phyloP scores from a whole-genome alignment of 1,140 invertebrate species.

The Grapholita molesta region DNA sequence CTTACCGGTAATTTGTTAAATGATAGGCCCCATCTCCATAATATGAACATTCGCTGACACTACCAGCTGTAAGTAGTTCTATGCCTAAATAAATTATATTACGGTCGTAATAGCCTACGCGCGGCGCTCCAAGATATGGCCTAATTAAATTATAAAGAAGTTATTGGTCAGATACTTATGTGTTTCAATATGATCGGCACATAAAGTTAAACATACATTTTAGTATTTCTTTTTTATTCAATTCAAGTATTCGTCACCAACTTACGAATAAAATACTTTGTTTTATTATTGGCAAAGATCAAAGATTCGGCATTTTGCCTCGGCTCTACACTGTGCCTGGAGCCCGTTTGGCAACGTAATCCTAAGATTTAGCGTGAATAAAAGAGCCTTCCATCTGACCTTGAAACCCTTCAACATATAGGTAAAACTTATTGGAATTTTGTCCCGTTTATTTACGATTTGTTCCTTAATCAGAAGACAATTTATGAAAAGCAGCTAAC shows the following conservation, averaged over 20 bases:
- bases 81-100: conserved; percentile 4
- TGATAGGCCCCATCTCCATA: conserved; percentile 45
- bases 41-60: conserved; percentile 45
- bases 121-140: not conserved
- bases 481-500: no score
- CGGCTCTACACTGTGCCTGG: no score
- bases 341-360: no score
- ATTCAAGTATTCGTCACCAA: not conserved
- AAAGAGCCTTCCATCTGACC: no score
- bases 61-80: conserved; percentile 9
- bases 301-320: no score
- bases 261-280: no score
- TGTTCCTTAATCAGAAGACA: no score
- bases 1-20: conserved; percentile 60
- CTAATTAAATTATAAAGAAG: conserved; percentile 1
- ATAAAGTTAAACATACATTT: not conserved
- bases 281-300: no score
- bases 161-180: not conserved
- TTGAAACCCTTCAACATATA: no score
- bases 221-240: not conserved
- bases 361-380: no score
- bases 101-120: not conserved
- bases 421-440: no score
- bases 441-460: no score
- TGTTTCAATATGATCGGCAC: not conserved